A percentile compares a stretch with the other conserved stretches of the same genome.
These are phyloP conservation scores for Nasonia longicornis DNA, from an alignment of 1,140 invertebrate species.

Conservation along the genomic window DNA sequence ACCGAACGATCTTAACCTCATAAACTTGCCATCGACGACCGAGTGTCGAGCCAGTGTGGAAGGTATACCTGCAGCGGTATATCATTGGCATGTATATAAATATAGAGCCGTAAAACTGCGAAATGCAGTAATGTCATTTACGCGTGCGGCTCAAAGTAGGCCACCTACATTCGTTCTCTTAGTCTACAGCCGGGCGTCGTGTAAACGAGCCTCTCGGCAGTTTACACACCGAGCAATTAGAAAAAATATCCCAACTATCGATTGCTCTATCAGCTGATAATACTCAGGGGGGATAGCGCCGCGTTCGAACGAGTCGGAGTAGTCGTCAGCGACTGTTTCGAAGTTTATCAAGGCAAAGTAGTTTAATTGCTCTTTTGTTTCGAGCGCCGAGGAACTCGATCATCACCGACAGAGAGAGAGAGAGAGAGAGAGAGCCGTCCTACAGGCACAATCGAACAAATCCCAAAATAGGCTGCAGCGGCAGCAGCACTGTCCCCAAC, in stretches of 20 bases:
- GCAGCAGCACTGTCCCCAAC: too few relatives aligned
- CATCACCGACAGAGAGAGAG: too few relatives aligned
- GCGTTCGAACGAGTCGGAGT: too few relatives aligned
- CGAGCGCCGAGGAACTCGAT: too few relatives aligned
- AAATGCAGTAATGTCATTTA: constrained; percentile 27
- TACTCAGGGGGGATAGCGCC: too few relatives aligned
- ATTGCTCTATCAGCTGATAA: background rate
- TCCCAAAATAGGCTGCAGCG: too few relatives aligned
- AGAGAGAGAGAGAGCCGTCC: too few relatives aligned
- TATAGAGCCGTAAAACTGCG: constrained; percentile 24
- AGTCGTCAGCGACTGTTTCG: too few relatives aligned
- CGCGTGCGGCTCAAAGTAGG: constrained; percentile 10
- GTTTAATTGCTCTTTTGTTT: too few relatives aligned
- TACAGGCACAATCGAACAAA: too few relatives aligned
- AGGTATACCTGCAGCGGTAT: background rate
- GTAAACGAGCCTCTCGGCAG: background rate
- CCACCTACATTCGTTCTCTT: constrained; percentile 23
- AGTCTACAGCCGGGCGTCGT: background rate
- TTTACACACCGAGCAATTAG: background rate
- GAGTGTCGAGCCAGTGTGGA: background rate
- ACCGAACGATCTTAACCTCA: background rate
- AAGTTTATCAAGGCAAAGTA: too few relatives aligned
- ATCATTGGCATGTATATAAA: constrained; percentile 21
- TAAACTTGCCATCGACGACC: background rate
- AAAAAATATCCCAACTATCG: background rate